A percentile compares a stretch with the other conserved stretches of the same genome.
Conservation (phyloP, 2,113 vertebrate genomes). For the Odontesthes bonariensis region DNA sequence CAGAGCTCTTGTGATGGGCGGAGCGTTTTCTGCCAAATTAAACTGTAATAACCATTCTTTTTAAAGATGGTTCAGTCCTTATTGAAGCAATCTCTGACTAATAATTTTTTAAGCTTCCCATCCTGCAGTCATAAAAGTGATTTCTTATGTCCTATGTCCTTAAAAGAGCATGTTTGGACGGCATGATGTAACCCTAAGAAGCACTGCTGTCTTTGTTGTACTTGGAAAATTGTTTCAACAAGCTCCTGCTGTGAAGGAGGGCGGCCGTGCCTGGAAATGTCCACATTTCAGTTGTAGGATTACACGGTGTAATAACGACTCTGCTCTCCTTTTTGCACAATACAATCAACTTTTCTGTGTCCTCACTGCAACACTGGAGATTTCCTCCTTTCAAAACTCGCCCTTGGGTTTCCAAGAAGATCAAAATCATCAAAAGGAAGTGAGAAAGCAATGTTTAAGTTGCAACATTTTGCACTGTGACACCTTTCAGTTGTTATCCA, state of each 20-base stretch:
- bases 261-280: neutral
- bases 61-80: neutral
- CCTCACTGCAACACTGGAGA: neutral
- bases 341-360: neutral
- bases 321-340: neutral
- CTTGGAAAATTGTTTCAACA: neutral
- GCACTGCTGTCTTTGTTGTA: neutral
- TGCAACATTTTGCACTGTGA: neutral
- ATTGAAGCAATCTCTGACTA: neutral
- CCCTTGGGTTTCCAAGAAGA: constrained; percentile 8
- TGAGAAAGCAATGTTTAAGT: neutral
- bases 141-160: neutral
- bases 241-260: neutral
- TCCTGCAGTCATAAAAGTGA: neutral
- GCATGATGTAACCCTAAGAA: neutral
- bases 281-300: neutral
- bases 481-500: neutral
- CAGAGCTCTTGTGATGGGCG: neutral
- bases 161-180: neutral
- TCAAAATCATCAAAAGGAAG: constrained; percentile 18
- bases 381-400: constrained; percentile 12
- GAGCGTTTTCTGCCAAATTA: neutral
- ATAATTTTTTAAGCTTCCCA: neutral
- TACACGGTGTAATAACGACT: neutral
- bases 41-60: no score